Conservation (phyloP, 2,113 vertebrate genomes). For the Silurus glanis region DNA sequence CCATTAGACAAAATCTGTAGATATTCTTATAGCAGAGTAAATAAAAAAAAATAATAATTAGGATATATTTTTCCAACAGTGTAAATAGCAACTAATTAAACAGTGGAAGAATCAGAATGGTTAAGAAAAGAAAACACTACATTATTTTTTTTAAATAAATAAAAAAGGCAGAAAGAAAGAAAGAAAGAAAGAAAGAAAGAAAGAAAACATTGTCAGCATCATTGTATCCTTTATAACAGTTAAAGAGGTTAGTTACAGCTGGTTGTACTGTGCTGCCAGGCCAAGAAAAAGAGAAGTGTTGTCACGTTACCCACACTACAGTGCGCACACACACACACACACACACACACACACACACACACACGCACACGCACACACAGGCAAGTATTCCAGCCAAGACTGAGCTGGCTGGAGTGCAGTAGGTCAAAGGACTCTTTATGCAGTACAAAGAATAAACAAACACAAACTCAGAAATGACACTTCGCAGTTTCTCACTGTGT, state of each 20-base stretch:
- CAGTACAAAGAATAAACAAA: slow-evolving; percentile 36
- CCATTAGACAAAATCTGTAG: not conserved
- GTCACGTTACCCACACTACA: slow-evolving; percentile 25
- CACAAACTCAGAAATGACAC: slow-evolving; percentile 35
- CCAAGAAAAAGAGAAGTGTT: slow-evolving; percentile 51
- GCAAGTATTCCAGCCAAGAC: slow-evolving; percentile 23
- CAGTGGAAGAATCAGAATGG: not conserved
- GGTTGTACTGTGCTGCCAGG: slow-evolving; percentile 38
- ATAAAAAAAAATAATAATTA: no score
- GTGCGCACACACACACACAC: slow-evolving; percentile 30
- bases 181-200: not conserved
- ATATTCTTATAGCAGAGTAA: no score
- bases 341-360: slow-evolving; percentile 18
- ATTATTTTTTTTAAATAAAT: not conserved
- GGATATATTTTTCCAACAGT: not conserved
- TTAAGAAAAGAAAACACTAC: not conserved
- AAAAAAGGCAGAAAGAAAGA: no score
- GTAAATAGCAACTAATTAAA: not conserved
- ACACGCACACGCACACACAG: slow-evolving; percentile 31
- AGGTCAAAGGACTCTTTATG: slow-evolving; percentile 52
- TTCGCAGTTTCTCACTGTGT: slow-evolving; percentile 10
- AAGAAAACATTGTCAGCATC: not conserved
- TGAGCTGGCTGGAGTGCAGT: slow-evolving; percentile 34
- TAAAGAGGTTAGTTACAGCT: slow-evolving; percentile 46
- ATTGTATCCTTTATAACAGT: slow-evolving; percentile 12